Evolutionary conservation across 2,888 invertebrate species (phyloP).

Genomic region (Microctonus aethiopoides): DNA sequence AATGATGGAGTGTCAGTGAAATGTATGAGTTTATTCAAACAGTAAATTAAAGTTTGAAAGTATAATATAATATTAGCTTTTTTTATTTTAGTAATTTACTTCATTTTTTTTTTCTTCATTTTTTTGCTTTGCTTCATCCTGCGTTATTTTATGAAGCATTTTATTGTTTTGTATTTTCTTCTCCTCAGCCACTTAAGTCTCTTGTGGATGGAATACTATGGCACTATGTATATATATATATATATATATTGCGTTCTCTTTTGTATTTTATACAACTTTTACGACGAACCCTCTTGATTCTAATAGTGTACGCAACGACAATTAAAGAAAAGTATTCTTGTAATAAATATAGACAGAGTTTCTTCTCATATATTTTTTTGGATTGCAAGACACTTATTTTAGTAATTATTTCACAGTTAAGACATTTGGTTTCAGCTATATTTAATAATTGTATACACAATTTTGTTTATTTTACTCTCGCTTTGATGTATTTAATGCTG

Average conservation of each 20-base stretch:
- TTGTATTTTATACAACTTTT: conserved; percentile 5
- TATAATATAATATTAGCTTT: background rate
- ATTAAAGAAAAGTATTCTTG: conserved; percentile 38
- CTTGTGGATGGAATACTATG: conserved; percentile 6
- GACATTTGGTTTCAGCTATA: conserved; percentile 8
- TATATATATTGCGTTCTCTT: background rate
- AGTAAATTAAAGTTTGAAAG: background rate
- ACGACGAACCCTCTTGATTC: background rate
- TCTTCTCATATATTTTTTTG: background rate
- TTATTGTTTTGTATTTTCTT: conserved; percentile 8
- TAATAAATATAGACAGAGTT: background rate
- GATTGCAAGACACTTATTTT: background rate
- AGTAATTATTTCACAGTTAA: background rate
- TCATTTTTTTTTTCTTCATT: background rate
- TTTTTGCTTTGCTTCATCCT: background rate
- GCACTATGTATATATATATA: no score
- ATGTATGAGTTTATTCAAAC: conserved; percentile 1
- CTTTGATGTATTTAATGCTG: background rate
- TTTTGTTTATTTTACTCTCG: background rate
- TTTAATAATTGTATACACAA: background rate
- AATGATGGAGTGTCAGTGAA: background rate
- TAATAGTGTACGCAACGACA: conserved; percentile 21
- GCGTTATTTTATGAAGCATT: background rate
- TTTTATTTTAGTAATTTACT: background rate
- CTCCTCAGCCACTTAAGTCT: conserved; percentile 14